Base-by-base conservation (phyloP, 2,113 vertebrate species). In the Aythya baeri region DNA sequence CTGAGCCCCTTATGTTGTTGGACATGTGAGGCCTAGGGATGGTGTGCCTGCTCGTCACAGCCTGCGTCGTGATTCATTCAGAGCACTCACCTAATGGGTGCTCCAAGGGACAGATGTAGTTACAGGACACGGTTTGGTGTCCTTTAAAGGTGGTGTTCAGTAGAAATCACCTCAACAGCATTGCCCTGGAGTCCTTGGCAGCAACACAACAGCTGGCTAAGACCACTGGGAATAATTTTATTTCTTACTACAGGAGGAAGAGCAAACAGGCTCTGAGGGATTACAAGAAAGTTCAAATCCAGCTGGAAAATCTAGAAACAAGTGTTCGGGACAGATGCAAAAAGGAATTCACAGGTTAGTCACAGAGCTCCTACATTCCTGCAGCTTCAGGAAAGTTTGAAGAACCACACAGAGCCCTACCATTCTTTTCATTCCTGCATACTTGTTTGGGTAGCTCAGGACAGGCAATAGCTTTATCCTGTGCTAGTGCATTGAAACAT, bases 201-300 rank as follows among this genome's bases (percentile, higher is more conserved):
- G 72, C 83, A 83, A 12, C 22, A 49, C 17, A 83, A 43, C 83
- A 17, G 72, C 21, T 86, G 61, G n/a, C n/a, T 73, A n/a, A 36
- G 26, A 43, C 58, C 27, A 17, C 67, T 46, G 49, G n/a, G 38
- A 93, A 50, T 67, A 79, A 50, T 84, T 96, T 41, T 91, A 44
- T 49, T 96, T 83, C 57, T 87, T 81, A 65, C 94, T 93, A 82
- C 92, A 99, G 99, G 98, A 98, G 99, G 90, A 99, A 99, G 97
- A 99, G 99, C 95, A 99, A 99, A 82, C 99, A 99, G 97, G 99
- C 99, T 77, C 96, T 99, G 81, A 98, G 99, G 82, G 99, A 99
- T 96, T 99, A 99, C 95, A 99, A 99, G 98, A 99, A 99, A 97
- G 99, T 99, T 83, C 99, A 99, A 98, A 99, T 99, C 95, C 99